Conservation (phyloP, 2,797 vertebrate species). For the Danio aesculapii region DNA sequence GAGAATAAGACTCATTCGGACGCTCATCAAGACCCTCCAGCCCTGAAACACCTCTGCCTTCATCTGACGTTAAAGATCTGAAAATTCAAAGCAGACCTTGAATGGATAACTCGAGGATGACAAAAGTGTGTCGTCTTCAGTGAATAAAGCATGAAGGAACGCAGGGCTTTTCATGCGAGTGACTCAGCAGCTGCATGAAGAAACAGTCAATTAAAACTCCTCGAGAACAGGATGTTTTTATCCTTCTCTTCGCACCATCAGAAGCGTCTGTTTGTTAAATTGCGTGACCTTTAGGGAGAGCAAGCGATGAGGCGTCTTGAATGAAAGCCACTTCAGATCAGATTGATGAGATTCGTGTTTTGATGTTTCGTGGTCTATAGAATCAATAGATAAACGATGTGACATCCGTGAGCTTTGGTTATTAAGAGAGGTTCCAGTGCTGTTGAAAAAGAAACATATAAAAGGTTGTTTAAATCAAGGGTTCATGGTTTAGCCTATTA, state of each 20-base stretch:
- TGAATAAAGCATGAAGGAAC: not conserved
- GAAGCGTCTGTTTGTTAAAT: conserved; percentile 29
- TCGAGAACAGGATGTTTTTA: conserved; percentile 13
- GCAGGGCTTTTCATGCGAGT: not conserved
- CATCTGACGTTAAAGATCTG: conserved; percentile 12
- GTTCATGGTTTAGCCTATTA: not conserved
- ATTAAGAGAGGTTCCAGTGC: not conserved
- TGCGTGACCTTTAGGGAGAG: conserved; percentile 25
- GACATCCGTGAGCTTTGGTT: not conserved
- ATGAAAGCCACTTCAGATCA: conserved; percentile 17
- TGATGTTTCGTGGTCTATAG: conserved; percentile 20
- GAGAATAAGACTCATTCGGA: not conserved
- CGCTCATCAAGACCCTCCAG: not conserved
- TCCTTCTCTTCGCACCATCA: not conserved
- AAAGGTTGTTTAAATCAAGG: conserved; percentile 1
- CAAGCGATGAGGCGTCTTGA: conserved; percentile 11
- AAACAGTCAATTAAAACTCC: conserved; percentile 25
- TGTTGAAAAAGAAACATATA: not conserved
- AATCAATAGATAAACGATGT: not conserved
- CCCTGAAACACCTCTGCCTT: not conserved
- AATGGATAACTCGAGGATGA: conserved; percentile 26
- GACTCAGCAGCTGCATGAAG: conserved; percentile 12
- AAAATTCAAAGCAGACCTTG: conserved; percentile 24
- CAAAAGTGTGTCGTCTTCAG: not conserved
- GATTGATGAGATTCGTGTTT: conserved; percentile 22